These are phyloP conservation scores for Stenodema calcarata DNA, from an alignment of 2,888 invertebrate species.

Conservation along the genomic window DNA sequence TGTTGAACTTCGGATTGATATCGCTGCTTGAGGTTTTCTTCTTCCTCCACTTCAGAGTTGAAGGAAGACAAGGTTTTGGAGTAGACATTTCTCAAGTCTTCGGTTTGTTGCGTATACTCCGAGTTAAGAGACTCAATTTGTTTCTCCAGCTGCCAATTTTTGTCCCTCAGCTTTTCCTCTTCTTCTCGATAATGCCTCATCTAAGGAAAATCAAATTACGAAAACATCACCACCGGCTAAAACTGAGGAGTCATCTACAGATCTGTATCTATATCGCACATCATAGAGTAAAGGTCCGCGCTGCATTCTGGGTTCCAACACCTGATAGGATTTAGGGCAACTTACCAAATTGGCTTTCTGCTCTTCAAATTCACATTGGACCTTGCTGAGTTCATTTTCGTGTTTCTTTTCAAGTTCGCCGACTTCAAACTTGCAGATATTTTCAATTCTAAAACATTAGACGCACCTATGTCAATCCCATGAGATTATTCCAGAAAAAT, in stretches of 20 bases:
- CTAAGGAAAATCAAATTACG: slow-evolving; percentile 53
- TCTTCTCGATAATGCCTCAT: slow-evolving; percentile 64
- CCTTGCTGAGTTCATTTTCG: slow-evolving; percentile 57
- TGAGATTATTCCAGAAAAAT: no score
- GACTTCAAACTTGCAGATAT: slow-evolving; percentile 59
- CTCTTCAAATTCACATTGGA: slow-evolving; percentile 57
- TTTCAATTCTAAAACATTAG: slow-evolving; percentile 57
- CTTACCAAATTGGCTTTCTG: slow-evolving; percentile 57
- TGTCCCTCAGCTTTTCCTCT: slow-evolving; percentile 67
- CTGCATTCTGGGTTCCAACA: neutral
- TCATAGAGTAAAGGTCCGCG: neutral
- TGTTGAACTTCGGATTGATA: slow-evolving; percentile 89
- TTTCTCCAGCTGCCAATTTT: slow-evolving; percentile 74
- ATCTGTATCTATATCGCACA: neutral
- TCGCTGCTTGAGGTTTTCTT: slow-evolving; percentile 71
- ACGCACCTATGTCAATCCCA: no score
- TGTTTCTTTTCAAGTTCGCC: slow-evolving; percentile 61
- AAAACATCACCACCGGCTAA: no score
- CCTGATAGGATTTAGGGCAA: neutral
- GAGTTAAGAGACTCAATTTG: slow-evolving; percentile 77
- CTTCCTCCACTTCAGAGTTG: slow-evolving; percentile 57
- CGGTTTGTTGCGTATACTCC: slow-evolving; percentile 83
- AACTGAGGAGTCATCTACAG: no score
- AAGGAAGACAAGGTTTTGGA: slow-evolving; percentile 69
- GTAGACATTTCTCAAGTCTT: slow-evolving; percentile 79